These are phyloP conservation scores for Dicyrtomina minuta DNA, from an alignment of 2,888 invertebrate species.

Conservation along the genomic window DNA sequence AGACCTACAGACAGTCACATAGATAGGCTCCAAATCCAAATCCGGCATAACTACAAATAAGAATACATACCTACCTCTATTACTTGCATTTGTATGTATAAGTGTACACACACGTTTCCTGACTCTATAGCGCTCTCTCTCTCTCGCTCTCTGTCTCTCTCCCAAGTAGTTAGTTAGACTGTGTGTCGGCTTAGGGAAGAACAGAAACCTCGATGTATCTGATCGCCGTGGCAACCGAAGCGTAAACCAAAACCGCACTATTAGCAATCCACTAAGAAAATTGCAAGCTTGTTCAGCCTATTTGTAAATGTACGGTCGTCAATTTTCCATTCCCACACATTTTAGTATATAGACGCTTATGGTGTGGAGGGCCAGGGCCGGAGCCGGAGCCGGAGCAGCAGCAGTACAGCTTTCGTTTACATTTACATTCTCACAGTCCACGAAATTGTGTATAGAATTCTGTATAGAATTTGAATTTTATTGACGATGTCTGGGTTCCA, in stretches of 20 bases:
- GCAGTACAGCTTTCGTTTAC: not conserved
- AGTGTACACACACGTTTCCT: no score
- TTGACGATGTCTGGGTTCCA: no score
- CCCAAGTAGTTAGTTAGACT: not conserved
- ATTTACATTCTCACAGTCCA: not conserved
- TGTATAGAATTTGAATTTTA: no score
- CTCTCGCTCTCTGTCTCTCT: no score
- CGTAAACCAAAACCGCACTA: constrained; percentile 23
- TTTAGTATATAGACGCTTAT: not conserved
- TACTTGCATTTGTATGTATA: not conserved
- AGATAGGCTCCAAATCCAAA: no score
- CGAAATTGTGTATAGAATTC: not conserved
- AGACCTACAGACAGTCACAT: no score
- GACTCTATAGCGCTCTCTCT: no score
- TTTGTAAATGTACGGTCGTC: no score
- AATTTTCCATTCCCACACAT: not conserved
- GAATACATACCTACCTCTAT: no score
- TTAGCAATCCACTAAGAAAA: constrained; percentile 18
- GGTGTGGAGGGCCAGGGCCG: no score
- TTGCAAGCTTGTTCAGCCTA: constrained; percentile 13
- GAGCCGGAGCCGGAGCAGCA: no score
- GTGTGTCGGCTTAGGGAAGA: not conserved
- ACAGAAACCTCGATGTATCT: constrained; percentile 8
- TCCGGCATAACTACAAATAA: no score
- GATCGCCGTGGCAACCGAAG: constrained; percentile 21